Base-by-base conservation (phyloP, 2,113 vertebrate genomes). In the Spermophilus dauricus region DNA sequence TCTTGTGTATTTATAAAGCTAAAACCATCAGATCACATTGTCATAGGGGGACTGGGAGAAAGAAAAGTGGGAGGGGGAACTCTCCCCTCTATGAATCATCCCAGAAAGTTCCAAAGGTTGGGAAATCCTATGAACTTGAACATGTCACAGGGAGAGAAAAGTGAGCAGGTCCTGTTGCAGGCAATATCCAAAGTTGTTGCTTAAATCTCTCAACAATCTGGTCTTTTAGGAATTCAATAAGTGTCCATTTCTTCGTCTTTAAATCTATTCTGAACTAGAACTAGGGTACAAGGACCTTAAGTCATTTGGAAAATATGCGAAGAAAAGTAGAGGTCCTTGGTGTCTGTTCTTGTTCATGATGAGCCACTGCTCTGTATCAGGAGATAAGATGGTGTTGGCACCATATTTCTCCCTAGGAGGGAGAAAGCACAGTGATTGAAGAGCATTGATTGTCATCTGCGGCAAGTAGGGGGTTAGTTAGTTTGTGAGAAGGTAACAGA, bases 291-390 rank as follows among this genome's bases (percentile, higher is more conserved):
- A 78, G 17, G 13, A 70, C 26, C 17, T 77, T 70, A 48, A 56
- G 61, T 78, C 51, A 91, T 56, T 85, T 69, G 37, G 61, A 5
- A 95, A 70, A 69, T 89, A 48, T 95, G 48, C 56, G 42, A 96
- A 89, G 77, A 75, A 45, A 73, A 92, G 56, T 56, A 17, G n/a
- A 95, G 48, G 6, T 34, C 34, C 39, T 76, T 61, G 14, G 32
- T 88, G 34, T 67, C 70, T 86, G 12, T 72, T 78, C n/a, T 84
- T 89, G 30, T 34, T 89, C 39, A n/a, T 42, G 51, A 34, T n/a
- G 48, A 30, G 42, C 16, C 80, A 96, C 51, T 70, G 18, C 16
- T 32, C 34, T 18, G 51, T n/a, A 89, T 39, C 22, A 78, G 3
- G 51, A 75, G 42, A 73, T 86, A 92, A 56, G 34, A 86, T 39